Percentiles rank a stretch among this genome's conserved stretches.
phyloP scores from a whole-genome alignment of 2,888 invertebrate genomes.

The Drosophila hawaiiensis region DNA sequence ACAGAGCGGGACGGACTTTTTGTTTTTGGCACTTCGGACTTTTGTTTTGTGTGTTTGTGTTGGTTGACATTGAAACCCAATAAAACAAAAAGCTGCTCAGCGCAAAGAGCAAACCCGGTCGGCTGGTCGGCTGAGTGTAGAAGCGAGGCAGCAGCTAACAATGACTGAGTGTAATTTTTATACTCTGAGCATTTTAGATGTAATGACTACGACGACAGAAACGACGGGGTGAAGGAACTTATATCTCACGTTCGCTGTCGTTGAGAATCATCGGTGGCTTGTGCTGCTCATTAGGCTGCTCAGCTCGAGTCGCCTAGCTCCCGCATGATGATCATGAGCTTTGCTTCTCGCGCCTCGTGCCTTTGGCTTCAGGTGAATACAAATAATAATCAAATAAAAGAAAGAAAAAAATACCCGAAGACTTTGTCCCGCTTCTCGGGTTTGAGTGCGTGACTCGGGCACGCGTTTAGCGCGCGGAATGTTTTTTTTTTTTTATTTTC shows the following conservation, averaged over 20 bases:
- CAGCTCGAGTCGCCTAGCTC: not conserved
- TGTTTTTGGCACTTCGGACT: constrained; percentile 44
- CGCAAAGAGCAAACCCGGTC: constrained; percentile 1
- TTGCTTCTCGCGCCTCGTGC: constrained; percentile 6
- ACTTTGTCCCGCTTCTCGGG: constrained; percentile 45
- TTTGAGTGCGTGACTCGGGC: constrained; percentile 65
- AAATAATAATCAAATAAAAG: not conserved
- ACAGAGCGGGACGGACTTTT: constrained; percentile 2
- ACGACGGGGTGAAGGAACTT: constrained; percentile 55
- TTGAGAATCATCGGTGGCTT: constrained; percentile 17
- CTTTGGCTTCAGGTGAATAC: constrained; percentile 40
- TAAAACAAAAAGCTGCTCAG: constrained; percentile 16
- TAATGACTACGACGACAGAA: not conserved
- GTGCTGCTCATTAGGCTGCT: constrained; percentile 38
- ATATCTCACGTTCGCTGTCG: not conserved
- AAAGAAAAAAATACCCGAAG: constrained; percentile 18
- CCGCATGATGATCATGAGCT: constrained; percentile 43
- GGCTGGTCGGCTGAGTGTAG: not conserved
- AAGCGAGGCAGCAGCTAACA: constrained; percentile 21
- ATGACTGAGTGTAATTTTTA: constrained; percentile 24
- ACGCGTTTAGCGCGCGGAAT: constrained; percentile 57
- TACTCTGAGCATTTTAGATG: not conserved
- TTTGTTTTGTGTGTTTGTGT: constrained; percentile 36
- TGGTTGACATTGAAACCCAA: constrained; percentile 61
- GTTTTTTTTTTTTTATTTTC: constrained; percentile 2